Percentiles rank a stretch among this genome's conserved stretches.
Evolutionary conservation across 2,888 invertebrate genomes (phyloP).

Genomic region (Philaethria dido): DNA sequence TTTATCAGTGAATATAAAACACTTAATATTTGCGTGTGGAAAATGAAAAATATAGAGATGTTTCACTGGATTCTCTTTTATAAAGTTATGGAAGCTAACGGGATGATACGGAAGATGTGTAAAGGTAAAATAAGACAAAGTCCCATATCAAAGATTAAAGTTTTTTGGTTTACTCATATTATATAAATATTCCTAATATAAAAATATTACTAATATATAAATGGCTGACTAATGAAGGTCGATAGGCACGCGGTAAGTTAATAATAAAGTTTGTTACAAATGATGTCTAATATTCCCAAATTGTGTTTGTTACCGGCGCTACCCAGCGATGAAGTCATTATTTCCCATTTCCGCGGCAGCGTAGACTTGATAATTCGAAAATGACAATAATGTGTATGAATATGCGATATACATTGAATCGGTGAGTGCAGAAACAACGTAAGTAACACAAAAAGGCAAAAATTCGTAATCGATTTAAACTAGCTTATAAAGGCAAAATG

Average conservation of each 20-base stretch:
- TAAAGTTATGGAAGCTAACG: too few relatives aligned
- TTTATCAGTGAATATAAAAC: too few relatives aligned
- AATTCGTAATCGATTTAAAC: too few relatives aligned
- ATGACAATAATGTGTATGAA: conserved; percentile 76
- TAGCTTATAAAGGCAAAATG: too few relatives aligned
- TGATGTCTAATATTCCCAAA: conserved; percentile 75
- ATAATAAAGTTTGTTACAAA: conserved; percentile 61
- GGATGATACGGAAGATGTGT: too few relatives aligned
- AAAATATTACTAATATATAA: not conserved
- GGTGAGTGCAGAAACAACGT: too few relatives aligned
- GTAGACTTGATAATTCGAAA: conserved; percentile 81
- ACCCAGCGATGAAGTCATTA: conserved; percentile 80
- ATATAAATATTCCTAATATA: too few relatives aligned
- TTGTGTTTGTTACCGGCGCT: conserved; percentile 71
- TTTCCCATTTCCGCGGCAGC: conserved; percentile 76
- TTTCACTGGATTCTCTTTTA: not conserved
- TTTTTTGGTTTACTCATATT: not conserved
- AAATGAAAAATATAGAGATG: too few relatives aligned
- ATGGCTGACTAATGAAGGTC: not conserved
- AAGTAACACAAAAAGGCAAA: too few relatives aligned
- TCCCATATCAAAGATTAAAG: not conserved
- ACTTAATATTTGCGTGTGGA: too few relatives aligned
- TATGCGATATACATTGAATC: conserved; percentile 49
- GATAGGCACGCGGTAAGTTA: conserved; percentile 14
- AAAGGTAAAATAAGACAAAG: too few relatives aligned